These are phyloP conservation scores for Rhinopomastus cyanomelas DNA, from an alignment of 2,113 vertebrate species.

Conservation along the genomic window DNA sequence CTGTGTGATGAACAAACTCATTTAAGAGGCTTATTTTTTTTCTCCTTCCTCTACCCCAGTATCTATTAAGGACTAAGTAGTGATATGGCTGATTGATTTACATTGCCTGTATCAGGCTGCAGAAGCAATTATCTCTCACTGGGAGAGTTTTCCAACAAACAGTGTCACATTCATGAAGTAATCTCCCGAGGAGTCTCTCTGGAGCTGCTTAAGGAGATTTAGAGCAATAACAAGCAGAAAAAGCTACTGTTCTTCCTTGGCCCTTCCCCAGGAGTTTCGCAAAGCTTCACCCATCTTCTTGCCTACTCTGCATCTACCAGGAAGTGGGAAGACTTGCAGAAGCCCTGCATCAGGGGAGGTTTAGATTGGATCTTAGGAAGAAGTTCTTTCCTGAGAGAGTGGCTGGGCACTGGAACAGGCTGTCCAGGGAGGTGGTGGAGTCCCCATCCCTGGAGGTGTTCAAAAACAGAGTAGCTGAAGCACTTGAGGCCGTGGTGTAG, in stretches of 20 bases:
- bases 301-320: neutral
- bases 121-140: slow-evolving; percentile 9
- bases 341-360: too few relatives aligned
- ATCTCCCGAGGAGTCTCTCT: neutral
- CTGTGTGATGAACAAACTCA: neutral
- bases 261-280: neutral
- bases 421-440: too few relatives aligned
- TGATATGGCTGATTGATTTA: slow-evolving; percentile 30
- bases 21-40: neutral
- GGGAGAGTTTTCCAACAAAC: slow-evolving; percentile 46
- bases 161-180: neutral
- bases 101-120: neutral
- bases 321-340: neutral
- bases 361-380: too few relatives aligned
- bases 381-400: too few relatives aligned
- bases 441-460: too few relatives aligned
- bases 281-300: neutral
- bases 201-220: neutral
- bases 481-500: too few relatives aligned
- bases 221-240: neutral
- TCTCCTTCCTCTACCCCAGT: neutral
- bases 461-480: too few relatives aligned
- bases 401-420: too few relatives aligned
- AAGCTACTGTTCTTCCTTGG: neutral
- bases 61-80: slow-evolving; percentile 12